Base-by-base conservation (phyloP, 2,888 invertebrate genomes). In the Leistus spinibarbis region DNA sequence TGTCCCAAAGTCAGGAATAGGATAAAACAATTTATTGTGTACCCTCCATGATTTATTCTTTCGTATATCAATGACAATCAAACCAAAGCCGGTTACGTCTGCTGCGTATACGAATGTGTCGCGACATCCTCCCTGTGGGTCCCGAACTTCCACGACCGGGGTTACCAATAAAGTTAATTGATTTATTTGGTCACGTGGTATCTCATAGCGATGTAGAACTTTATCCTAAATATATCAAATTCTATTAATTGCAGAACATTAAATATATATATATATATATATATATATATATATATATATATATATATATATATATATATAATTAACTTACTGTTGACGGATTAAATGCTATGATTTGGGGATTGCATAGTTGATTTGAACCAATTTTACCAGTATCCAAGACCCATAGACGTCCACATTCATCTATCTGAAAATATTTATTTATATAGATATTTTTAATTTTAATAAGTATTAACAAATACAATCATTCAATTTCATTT, bases 381-480 rank as follows among this genome's bases (percentile, higher is more conserved):
- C 88, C 89, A 23, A 93, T 87, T 60, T 86, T 82, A 7, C 93
- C 93, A 0, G 91, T 86, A 81, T 94, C 94, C 81, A 93, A 84
- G 2, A 93, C 90, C 93, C 93, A 94, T 16, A 94, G 83, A 7
- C 93, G 87, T 19, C 88, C 88, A 81, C 92, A 93, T 80, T 89
- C 86, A 81, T 94, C 93, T 56, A 93, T 88, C 92, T 93, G 85
- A 56, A 87, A n/a, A n/a, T 53, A 53, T 53, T 10, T 53, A 53
- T 53, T 10, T 53, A 53, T 53, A 13, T 10, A 10, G n/a, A n/a
- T n/a, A n/a, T n/a, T n/a, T n/a, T n/a, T n/a, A n/a, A n/a, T n/a
- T n/a, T n/a, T n/a, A n/a, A n/a, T n/a, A n/a, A n/a, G n/a, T n/a
- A n/a, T n/a, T n/a, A n/a, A n/a, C n/a, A n/a, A n/a, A n/a, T n/a